These are phyloP conservation scores for Halocynthia roretzi DNA, from an alignment of 23 tunicate genomes.

Conservation along the genomic window DNA sequence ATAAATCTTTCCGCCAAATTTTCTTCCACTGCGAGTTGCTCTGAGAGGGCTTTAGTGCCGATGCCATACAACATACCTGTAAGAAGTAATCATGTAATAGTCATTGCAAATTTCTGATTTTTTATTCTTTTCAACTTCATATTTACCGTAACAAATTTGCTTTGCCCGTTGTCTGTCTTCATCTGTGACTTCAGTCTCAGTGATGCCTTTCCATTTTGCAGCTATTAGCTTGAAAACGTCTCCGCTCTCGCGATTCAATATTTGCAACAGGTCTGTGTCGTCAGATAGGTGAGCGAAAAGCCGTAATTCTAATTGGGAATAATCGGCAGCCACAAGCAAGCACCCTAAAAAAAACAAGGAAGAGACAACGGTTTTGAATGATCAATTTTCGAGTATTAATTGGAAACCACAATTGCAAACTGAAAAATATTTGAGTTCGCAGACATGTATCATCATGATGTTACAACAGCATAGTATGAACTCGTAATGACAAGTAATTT, in stretches of 20 bases:
- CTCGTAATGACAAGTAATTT: too few species aligned
- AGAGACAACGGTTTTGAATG: not conserved
- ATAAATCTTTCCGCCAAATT: slow-evolving; percentile 34
- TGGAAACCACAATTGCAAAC: too few species aligned
- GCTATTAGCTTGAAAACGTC: slow-evolving; percentile 69
- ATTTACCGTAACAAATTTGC: slow-evolving; percentile 78
- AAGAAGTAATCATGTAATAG: not conserved
- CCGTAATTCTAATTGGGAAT: slow-evolving; percentile 85
- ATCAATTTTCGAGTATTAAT: not conserved
- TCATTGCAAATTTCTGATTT: not conserved
- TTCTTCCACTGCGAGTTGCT: slow-evolving; percentile 38
- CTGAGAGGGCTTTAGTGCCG: slow-evolving; percentile 44
- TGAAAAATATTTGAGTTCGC: too few species aligned
- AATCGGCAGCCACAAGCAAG: slow-evolving; percentile 74
- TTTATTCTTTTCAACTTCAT: slow-evolving; percentile 1
- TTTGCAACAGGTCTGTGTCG: slow-evolving; percentile 35
- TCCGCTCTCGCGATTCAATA: slow-evolving; percentile 22
- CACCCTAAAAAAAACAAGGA: slow-evolving; percentile 16
- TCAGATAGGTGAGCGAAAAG: slow-evolving; percentile 78
- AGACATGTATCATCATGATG: too few species aligned
- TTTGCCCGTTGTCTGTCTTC: slow-evolving; percentile 58
- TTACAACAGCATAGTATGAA: too few species aligned
- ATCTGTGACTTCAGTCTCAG: slow-evolving; percentile 30
- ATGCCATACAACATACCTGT: slow-evolving; percentile 82
- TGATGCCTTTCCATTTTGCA: slow-evolving; percentile 13